Evolutionary conservation across 2,113 vertebrate genomes (phyloP).

Genomic region (Lipophrys pholis): DNA sequence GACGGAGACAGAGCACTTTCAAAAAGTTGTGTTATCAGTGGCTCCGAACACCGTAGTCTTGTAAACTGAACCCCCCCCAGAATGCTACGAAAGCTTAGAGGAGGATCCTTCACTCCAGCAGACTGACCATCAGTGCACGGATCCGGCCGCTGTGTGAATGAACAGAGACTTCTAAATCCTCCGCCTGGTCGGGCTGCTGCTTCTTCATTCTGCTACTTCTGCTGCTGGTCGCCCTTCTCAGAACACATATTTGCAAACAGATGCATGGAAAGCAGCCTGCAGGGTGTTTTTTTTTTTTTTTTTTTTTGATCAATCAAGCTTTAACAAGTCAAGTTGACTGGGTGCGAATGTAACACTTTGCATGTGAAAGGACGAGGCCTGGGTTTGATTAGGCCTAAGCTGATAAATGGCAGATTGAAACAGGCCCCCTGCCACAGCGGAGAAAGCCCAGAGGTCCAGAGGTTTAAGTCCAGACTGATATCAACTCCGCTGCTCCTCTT

Average conservation of each 20-base stretch:
- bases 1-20: no score
- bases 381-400: constrained; percentile 85
- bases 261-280: constrained; percentile 66
- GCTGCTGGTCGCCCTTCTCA: constrained; percentile 22
- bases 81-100: no score
- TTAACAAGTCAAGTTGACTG: constrained; percentile 88
- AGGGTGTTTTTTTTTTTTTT: constrained; percentile 82
- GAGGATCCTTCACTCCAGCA: no score
- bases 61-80: no score
- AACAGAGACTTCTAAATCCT: constrained; percentile 48
- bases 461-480: constrained; percentile 84
- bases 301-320: constrained; percentile 87
- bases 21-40: no score
- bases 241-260: constrained; percentile 86
- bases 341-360: constrained; percentile 83
- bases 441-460: constrained; percentile 79
- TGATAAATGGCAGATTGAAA: constrained; percentile 86
- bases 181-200: constrained; percentile 1
- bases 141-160: no score
- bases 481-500: constrained; percentile 78
- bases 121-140: no score
- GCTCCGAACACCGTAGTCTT: no score
- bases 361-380: constrained; percentile 82
- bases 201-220: constrained; percentile 35
- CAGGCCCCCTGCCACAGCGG: constrained; percentile 72